Percentiles rank a stretch among this genome's conserved stretches.
Conservation (phyloP, 2,797 vertebrate species). For the Falco concolor region DNA sequence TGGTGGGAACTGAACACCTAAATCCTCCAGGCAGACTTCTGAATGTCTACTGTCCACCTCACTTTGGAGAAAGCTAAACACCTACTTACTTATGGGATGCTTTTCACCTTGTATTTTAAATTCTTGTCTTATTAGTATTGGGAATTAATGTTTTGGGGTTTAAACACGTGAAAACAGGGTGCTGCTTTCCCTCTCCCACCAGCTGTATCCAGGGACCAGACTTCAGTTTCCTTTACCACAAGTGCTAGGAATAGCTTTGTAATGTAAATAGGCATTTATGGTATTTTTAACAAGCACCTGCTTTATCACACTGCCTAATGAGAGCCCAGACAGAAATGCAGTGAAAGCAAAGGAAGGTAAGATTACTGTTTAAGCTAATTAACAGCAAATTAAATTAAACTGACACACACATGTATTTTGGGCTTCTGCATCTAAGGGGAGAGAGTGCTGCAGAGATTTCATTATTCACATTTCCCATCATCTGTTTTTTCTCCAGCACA, state of each 20-base stretch:
- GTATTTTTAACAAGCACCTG: constrained; percentile 44
- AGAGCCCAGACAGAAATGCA: constrained; percentile 27
- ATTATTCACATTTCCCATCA: constrained; percentile 36
- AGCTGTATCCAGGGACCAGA: neutral
- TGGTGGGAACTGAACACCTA: neutral
- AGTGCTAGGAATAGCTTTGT: constrained; percentile 10
- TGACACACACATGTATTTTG: constrained; percentile 44
- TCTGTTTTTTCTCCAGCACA: neutral
- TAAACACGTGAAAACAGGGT: neutral
- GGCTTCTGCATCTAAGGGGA: neutral
- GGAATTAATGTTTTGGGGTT: neutral
- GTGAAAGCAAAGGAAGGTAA: constrained; percentile 38
- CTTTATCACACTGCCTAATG: constrained; percentile 37
- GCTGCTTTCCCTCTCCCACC: neutral
- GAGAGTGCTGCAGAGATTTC: neutral
- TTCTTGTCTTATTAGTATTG: neutral
- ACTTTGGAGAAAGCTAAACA: neutral
- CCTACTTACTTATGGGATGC: neutral
- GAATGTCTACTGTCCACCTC: neutral
- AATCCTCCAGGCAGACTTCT: neutral
- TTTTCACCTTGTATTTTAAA: neutral
- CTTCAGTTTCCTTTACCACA: neutral
- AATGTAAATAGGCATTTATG: constrained; percentile 26
- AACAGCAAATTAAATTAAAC: constrained; percentile 66
- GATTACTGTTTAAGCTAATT: constrained; percentile 60